Conservation (phyloP, 2,888 invertebrate genomes). For the Lithophane leautieri region DNA sequence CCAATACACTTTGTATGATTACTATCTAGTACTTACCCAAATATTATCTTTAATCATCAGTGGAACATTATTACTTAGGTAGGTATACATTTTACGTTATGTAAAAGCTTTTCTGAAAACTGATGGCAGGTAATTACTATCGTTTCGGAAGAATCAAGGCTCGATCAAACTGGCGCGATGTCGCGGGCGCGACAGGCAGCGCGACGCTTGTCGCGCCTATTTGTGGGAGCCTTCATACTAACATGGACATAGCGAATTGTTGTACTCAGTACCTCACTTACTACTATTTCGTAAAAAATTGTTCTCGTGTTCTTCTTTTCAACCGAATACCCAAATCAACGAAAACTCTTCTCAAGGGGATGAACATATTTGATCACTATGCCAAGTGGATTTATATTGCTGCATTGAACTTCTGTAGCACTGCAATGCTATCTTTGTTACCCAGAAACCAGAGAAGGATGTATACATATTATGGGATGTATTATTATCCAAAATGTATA, state of each 20-base stretch:
- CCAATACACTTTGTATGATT: constrained; percentile 25
- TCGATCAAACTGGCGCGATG: too few species aligned
- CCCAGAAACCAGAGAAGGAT: background rate
- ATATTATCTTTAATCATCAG: constrained; percentile 1
- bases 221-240: too few species aligned
- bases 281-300: background rate
- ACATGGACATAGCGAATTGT: background rate
- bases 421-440: too few species aligned
- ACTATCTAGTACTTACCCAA: constrained; percentile 6
- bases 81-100: constrained; percentile 5
- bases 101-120: constrained; percentile 12
- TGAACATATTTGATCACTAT: background rate
- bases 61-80: background rate
- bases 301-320: background rate
- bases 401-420: background rate
- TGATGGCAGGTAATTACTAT: background rate
- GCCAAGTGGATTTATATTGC: background rate
- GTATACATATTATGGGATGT: background rate
- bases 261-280: too few species aligned
- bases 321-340: background rate
- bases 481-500: background rate
- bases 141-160: background rate
- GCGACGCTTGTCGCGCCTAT: too few species aligned
- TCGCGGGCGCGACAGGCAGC: too few species aligned
- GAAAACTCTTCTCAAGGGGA: background rate